These are phyloP conservation scores for Ammodytes marinus DNA, from an alignment of 2,113 vertebrate species.

Conservation along the genomic window DNA sequence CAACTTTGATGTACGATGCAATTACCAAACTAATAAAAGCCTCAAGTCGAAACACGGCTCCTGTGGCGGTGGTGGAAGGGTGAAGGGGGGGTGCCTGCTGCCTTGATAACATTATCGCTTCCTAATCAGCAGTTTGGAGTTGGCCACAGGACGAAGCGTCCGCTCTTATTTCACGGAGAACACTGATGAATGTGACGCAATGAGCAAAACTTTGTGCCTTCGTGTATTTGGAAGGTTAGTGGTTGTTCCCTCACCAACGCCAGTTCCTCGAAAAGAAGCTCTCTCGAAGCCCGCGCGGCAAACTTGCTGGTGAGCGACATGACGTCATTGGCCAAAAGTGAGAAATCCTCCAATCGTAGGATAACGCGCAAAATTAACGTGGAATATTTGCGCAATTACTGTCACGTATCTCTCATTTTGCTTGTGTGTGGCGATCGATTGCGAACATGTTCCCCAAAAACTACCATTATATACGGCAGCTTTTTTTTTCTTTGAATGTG, in stretches of 20 bases:
- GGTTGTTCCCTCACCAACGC: background rate
- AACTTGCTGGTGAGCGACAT: constrained; percentile 46
- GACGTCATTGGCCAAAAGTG: constrained; percentile 20
- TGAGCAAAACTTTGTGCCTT: constrained; percentile 2
- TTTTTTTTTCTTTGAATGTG: background rate
- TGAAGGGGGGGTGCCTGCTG: constrained; percentile 21
- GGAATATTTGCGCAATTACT: background rate
- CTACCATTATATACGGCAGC: background rate
- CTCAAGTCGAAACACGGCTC: constrained; percentile 72
- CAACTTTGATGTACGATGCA: constrained; percentile 84
- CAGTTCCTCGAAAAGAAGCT: background rate
- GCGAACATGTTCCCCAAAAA: background rate
- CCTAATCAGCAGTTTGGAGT: constrained; percentile 64
- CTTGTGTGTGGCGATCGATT: background rate
- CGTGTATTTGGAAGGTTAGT: background rate
- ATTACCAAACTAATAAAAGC: constrained; percentile 85
- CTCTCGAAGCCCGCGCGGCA: background rate
- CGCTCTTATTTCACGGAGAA: constrained; percentile 31
- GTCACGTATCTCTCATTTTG: background rate
- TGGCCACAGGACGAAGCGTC: constrained; percentile 15
- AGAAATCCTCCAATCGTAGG: constrained; percentile 17
- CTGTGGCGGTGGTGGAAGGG: constrained; percentile 34
- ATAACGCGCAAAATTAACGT: background rate
- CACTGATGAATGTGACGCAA: background rate
- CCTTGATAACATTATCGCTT: constrained; percentile 72